Conservation (phyloP, 2,888 invertebrate species). For the Tyria jacobaeae region DNA sequence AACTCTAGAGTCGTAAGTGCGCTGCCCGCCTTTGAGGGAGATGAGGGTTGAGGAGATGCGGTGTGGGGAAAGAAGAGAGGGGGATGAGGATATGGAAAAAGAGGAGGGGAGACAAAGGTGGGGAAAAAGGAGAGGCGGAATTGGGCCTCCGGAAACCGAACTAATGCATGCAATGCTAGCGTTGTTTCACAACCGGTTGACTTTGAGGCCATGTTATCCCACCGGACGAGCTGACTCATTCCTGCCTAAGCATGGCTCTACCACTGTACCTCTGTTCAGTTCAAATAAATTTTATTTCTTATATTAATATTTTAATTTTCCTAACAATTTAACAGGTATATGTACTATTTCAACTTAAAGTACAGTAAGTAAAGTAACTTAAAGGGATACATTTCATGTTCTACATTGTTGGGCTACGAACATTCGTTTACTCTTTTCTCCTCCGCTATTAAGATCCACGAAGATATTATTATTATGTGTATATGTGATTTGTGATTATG, state of each 20-base stretch:
- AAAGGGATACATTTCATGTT: constrained; percentile 49
- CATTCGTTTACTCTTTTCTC: constrained; percentile 42
- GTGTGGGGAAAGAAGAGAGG: too few relatives aligned
- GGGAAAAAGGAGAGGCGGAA: background rate
- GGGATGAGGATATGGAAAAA: too few relatives aligned
- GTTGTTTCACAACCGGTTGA: background rate
- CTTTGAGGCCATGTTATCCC: background rate
- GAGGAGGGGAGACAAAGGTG: too few relatives aligned
- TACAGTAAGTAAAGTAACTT: constrained; percentile 13
- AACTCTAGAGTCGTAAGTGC: too few relatives aligned
- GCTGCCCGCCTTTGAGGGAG: too few relatives aligned
- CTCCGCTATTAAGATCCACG: constrained; percentile 24
- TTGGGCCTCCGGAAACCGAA: background rate
- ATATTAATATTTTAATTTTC: constrained; percentile 3
- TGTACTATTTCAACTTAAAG: constrained; percentile 36
- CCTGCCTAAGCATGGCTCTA: background rate
- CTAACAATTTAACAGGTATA: constrained; percentile 30
- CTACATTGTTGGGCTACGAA: constrained; percentile 34
- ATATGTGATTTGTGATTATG: too few relatives aligned
- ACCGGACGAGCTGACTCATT: background rate
- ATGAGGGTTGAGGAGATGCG: too few relatives aligned
- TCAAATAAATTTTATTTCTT: background rate
- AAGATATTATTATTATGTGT: constrained; percentile 11
- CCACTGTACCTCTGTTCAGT: too few relatives aligned
- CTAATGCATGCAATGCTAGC: background rate